phyloP scores from a whole-genome alignment of 2,113 vertebrate genomes.

The Coreoperca whiteheadi region DNA sequence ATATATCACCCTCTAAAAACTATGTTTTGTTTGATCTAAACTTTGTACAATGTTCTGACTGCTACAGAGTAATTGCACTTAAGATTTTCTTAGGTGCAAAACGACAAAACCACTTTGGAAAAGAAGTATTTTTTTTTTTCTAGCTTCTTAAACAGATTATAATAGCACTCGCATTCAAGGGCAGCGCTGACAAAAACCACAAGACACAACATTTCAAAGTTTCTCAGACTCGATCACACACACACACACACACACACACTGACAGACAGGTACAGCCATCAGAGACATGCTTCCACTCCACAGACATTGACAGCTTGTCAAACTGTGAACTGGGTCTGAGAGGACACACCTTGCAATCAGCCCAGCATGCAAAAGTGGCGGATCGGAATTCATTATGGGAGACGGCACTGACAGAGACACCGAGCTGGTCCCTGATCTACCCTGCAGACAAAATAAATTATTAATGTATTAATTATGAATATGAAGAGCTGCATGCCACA shows the following conservation, averaged over 20 bases:
- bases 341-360: slow-evolving; percentile 62
- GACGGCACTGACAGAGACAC: slow-evolving; percentile 13
- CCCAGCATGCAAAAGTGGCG: slow-evolving; percentile 55
- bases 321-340: slow-evolving; percentile 39
- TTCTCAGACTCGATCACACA: neutral
- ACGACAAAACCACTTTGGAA: neutral
- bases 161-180: slow-evolving; percentile 15
- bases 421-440: slow-evolving; percentile 17
- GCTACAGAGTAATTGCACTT: neutral
- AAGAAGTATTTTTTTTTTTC: too few relatives aligned
- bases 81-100: slow-evolving; percentile 2
- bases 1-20: neutral
- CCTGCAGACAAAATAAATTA: slow-evolving; percentile 31
- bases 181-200: neutral
- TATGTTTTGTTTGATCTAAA: neutral
- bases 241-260: slow-evolving; percentile 29
- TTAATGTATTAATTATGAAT: slow-evolving; percentile 50
- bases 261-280: slow-evolving; percentile 56
- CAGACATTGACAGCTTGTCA: slow-evolving; percentile 70
- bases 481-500: slow-evolving; percentile 4
- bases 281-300: slow-evolving; percentile 50
- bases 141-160: neutral
- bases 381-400: slow-evolving; percentile 52
- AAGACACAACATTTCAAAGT: slow-evolving; percentile 9
- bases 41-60: neutral